Percentiles rank a stretch among this genome's conserved stretches.
phyloP scores from a whole-genome alignment of 1,140 invertebrate genomes.

The Sinella curviseta region DNA sequence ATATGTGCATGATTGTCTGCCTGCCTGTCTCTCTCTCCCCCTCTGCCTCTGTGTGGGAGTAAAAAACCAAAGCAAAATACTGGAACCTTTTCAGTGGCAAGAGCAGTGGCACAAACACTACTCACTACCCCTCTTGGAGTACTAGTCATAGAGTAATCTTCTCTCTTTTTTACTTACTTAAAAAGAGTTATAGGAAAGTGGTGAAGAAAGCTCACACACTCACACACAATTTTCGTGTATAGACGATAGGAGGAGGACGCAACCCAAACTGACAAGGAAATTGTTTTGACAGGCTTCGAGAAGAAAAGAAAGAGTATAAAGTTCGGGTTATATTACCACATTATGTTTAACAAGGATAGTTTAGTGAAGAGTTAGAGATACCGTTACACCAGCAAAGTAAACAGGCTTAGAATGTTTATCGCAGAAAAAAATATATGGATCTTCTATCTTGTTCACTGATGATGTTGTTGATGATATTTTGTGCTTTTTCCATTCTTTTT shows the following conservation, averaged over 20 bases:
- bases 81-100: too few species aligned
- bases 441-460: neutral
- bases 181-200: neutral
- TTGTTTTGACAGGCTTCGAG: constrained; percentile 2
- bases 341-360: too few species aligned
- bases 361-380: too few species aligned
- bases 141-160: too few species aligned
- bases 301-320: neutral
- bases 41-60: neutral
- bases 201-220: neutral
- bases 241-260: neutral
- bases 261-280: constrained; percentile 3
- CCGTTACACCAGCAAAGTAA: too few species aligned
- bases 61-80: neutral
- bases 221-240: neutral
- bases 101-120: too few species aligned
- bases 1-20: neutral
- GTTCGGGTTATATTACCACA: neutral
- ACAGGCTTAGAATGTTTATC: too few species aligned
- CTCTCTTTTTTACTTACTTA: neutral
- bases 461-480: neutral
- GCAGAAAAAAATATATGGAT: neutral
- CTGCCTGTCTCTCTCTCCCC: too few species aligned
- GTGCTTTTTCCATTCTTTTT: neutral
- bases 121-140: too few species aligned